Evolutionary conservation across 2,888 invertebrate genomes (phyloP), one percentile per base, ranked within the genome.

Genomic region (Idaea dimidiata): DNA sequence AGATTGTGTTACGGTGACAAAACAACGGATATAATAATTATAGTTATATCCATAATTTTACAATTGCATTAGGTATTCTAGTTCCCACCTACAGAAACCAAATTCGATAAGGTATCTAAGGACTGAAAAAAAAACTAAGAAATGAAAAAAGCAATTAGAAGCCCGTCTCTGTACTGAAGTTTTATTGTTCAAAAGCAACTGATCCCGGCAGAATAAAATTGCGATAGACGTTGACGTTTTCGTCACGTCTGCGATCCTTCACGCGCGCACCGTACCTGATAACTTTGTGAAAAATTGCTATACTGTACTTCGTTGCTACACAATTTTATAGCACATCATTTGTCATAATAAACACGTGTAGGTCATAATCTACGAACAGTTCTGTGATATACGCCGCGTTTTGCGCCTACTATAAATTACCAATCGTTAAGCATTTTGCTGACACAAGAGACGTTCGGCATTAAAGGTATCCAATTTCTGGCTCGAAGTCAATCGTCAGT

Each of bases 191-290:
- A 72, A 70, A 71, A 76, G 77, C 72, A 57, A 61, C 61, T 61
- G 61, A 60, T 62, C 63, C 59, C 79, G 75, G 80, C 76, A 74
- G 76, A 79, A 81, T 83, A 81, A 84, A 84, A 84, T 79, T 80
- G 82, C 77, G 69, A 78, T 76, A 75, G 73, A 71, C 76, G 73
- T 76, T 77, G 72, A 72, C 72, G 66, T 72, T 75, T 72, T 67
- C 66, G 82, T 80, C 86, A 84, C 86, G 86, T 82, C 75, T 71
- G 76, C 80, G 83, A 86, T 86, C 84, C 77, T 81, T 82, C 80
- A 80, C 85, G 86, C 83, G 83, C 82, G 82, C 73, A 74, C 67
- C 57, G 61, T 59, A 58, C 61, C 57, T 60, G 17, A 16, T 24
- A 65, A 63, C 60, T 32, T 59, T 16, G 8, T 17, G 58, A 17